These are phyloP conservation scores for Pachyseris speciosa DNA, from an alignment of 64 coral and sea anemone genomes.

Conservation along the genomic window DNA sequence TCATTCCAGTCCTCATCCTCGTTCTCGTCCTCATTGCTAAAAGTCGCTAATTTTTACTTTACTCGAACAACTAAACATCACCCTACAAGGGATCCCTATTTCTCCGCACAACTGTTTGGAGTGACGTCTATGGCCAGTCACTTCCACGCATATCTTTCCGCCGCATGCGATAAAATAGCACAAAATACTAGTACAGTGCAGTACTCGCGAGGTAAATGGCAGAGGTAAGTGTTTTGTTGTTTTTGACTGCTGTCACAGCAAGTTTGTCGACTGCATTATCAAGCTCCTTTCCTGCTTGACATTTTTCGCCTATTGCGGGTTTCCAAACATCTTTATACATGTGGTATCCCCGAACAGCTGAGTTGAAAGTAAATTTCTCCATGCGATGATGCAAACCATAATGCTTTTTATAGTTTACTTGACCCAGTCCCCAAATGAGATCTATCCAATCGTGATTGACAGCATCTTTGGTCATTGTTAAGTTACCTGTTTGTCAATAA, in stretches of 20 bases:
- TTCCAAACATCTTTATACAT: conserved; percentile 10
- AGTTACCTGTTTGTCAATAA: no score
- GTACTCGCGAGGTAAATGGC: not conserved
- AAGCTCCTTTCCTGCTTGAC: conserved; percentile 15
- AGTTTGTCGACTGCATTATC: conserved; percentile 30
- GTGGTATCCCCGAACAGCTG: not conserved
- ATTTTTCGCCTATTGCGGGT: conserved; percentile 19
- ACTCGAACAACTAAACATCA: not conserved
- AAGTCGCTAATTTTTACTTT: not conserved
- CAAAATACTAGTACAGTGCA: conserved; percentile 10
- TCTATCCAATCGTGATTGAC: not conserved
- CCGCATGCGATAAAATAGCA: conserved; percentile 3
- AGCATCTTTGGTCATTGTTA: no score
- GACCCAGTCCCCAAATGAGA: not conserved
- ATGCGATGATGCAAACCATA: no score
- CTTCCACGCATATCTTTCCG: conserved; percentile 25
- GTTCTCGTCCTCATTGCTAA: no score
- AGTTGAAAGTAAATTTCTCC: no score
- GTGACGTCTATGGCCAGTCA: conserved; percentile 7
- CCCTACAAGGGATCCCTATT: not conserved
- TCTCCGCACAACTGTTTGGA: conserved; percentile 1
- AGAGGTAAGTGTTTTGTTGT: not conserved
- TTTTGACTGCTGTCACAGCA: not conserved
- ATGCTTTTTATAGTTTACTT: no score
- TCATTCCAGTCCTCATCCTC: no score